Evolutionary conservation across 2,797 vertebrate genomes (phyloP), one percentile per base, ranked within the genome.

Genomic region (Pangasius larnaudii): DNA sequence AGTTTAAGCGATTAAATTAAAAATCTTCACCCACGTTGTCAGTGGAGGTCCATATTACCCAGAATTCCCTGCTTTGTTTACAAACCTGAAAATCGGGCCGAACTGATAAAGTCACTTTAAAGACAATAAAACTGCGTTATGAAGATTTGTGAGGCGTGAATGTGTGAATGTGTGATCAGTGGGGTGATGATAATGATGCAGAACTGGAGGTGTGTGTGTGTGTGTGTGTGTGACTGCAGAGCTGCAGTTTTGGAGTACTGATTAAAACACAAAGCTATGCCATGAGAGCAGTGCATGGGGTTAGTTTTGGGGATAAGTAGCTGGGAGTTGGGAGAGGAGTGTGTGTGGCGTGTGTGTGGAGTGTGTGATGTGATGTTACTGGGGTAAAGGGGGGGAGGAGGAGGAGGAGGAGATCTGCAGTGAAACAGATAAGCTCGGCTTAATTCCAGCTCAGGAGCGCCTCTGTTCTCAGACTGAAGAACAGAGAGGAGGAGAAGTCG

Each of bases 371-470:
- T 72, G 83, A 46, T 85, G 84, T 85, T 75, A n/a, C 71, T 61
- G 84, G 53, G 71, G 84, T 85, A 59, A 63, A 81, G 83, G 46
- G 58, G 58, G 49, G 56, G 78, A 39, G 84, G 71, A 87, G 91
- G 63, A 53, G 83, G 65, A 71, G 84, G 33, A 89, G 88, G 89
- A 91, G 90, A 90, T 74, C 86, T 65, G 84, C 74, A 88, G 85
- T 86, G 93, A 87, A 87, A 87, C 87, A 92, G 94, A 95, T 94
- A 94, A 94, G 93, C 93, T 91, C 83, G 92, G 91, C 91, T 93
- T 93, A 94, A 92, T 84, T 84, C 61, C 86, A 87, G 82, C 83
- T 90, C 88, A 42, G 84, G 85, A 85, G 63, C 86, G 85, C 61
- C 85, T 80, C 81, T 86, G 88, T 67, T 89, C 85, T 88, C 92